phyloP scores from a whole-genome alignment of 2,888 invertebrate species.

The Melipona beecheii region DNA sequence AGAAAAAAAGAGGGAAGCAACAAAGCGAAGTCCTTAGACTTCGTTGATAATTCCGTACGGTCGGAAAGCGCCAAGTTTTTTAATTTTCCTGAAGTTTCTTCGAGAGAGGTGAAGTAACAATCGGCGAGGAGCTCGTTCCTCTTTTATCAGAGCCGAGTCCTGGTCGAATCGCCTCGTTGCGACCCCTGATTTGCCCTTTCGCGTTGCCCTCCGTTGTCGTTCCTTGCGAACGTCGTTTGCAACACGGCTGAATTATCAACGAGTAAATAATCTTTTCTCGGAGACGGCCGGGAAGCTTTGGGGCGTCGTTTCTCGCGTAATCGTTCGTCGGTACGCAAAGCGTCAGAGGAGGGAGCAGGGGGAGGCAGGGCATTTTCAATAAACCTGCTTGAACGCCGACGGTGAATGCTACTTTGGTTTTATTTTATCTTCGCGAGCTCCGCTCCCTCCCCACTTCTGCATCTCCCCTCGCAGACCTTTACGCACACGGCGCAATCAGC shows the following conservation, averaged over 20 bases:
- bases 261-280: constrained; percentile 36
- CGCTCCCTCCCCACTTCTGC: constrained; percentile 21
- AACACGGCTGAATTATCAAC: constrained; percentile 11
- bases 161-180: constrained; percentile 3
- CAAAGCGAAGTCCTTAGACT: background rate
- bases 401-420: constrained; percentile 22
- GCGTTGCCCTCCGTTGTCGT: background rate
- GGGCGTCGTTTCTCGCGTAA: constrained; percentile 10
- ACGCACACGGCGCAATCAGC: constrained; percentile 14
- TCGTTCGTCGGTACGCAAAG: constrained; percentile 10
- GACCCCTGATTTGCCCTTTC: constrained; percentile 4
- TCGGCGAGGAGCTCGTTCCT: too few species aligned
- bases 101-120: background rate
- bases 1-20: background rate
- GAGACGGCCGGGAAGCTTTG: constrained; percentile 18
- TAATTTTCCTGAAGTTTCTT: background rate
- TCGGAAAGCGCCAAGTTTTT: background rate
- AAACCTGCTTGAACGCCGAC: background rate
- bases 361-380: background rate
- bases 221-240: background rate
- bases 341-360: background rate
- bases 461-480: background rate
- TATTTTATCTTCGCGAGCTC: constrained; percentile 22
- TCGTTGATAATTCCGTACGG: background rate
- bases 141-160: background rate